Conservation (phyloP, 2,113 vertebrate species). For the Hemicordylus capensis region DNA sequence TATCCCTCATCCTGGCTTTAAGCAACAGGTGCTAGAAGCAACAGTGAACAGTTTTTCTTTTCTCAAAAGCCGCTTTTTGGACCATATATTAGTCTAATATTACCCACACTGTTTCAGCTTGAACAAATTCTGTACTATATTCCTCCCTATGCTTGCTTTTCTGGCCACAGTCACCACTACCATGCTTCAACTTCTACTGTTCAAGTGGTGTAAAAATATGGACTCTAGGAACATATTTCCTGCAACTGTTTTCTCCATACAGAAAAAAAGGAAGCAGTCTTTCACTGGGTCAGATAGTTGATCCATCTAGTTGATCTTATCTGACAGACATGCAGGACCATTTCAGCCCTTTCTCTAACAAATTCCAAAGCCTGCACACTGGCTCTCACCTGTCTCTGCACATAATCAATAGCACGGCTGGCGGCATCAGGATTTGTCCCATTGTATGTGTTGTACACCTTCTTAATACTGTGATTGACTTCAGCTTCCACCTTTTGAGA, state of each 20-base stretch:
- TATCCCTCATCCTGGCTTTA: neutral
- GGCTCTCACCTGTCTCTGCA: slow-evolving; percentile 92
- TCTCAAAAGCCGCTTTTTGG: neutral
- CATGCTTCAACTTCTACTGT: neutral
- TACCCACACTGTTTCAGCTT: too few relatives aligned
- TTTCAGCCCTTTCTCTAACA: too few relatives aligned
- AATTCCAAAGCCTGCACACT: too few relatives aligned
- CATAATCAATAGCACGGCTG: slow-evolving; percentile 96
- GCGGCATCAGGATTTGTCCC: slow-evolving; percentile 92
- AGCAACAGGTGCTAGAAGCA: neutral
- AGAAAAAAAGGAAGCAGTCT: too few relatives aligned
- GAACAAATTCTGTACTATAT: neutral
- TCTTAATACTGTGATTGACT: slow-evolving; percentile 92
- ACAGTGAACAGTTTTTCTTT: too few relatives aligned
- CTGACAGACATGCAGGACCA: too few relatives aligned
- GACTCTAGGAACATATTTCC: too few relatives aligned
- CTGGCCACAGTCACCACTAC: neutral
- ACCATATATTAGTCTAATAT: neutral
- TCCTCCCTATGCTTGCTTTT: neutral
- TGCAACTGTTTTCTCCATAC: too few relatives aligned
- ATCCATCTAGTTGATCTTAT: too few relatives aligned
- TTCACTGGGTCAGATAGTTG: too few relatives aligned
- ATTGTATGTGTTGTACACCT: slow-evolving; percentile 94
- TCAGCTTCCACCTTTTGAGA: slow-evolving; percentile 89
- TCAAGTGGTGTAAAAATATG: neutral